Conservation (phyloP, 2,113 vertebrate species). For the Sciurus niger region DNA sequence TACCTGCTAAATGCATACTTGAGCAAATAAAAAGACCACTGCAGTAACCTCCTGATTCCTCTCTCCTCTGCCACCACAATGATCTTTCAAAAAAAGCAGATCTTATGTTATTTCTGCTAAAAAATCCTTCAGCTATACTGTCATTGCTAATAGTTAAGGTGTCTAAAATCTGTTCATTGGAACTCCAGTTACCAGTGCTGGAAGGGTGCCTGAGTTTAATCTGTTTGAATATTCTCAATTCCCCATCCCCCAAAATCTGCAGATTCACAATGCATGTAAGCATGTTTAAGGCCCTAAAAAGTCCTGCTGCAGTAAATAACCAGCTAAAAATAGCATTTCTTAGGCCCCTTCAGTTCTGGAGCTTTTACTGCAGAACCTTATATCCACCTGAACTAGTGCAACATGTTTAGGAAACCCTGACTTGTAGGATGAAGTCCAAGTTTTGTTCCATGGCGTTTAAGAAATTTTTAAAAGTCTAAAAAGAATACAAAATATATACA, state of each 20-base stretch:
- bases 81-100: constrained; percentile 52
- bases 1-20: not conserved
- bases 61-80: not conserved
- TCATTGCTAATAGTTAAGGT: constrained; percentile 37
- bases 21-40: not conserved
- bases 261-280: not conserved
- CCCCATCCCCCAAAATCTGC: not conserved
- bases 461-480: constrained; percentile 6
- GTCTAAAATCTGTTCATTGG: not conserved
- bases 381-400: constrained; percentile 3
- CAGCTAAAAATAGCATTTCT: not conserved
- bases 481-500: not conserved
- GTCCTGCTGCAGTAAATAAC: constrained; percentile 13
- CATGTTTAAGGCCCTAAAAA: constrained; percentile 32
- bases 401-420: constrained; percentile 22
- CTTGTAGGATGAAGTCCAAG: not conserved
- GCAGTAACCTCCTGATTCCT: not conserved
- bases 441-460: constrained; percentile 29
- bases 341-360: not conserved
- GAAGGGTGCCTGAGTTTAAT: constrained; percentile 3
- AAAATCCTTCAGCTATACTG: not conserved
- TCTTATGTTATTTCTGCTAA: constrained; percentile 12
- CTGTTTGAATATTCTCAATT: constrained; percentile 45
- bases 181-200: not conserved
- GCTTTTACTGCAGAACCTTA: not conserved